Base-by-base conservation (phyloP, 2,888 invertebrate species). In the Eilema griseolum region DNA sequence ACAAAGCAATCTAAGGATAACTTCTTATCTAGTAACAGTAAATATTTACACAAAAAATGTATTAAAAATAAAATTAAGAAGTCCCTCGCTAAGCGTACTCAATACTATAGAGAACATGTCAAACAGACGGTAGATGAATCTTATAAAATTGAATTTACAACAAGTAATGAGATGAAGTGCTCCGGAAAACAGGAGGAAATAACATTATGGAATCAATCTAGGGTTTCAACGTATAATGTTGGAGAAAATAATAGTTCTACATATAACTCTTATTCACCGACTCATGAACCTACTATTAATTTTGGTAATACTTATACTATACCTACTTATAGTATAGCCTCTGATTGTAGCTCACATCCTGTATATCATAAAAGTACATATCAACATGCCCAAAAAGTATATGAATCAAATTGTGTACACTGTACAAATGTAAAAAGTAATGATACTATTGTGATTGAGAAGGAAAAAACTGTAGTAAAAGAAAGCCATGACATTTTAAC, bases 1-100 rank as follows among this genome's bases (percentile, higher is more conserved):
- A 86, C 85, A 46, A 87, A 86, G 66, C 75, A 82, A 65, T 90
- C 90, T 3, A 85, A 65, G 76, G 83, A 89, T 24, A 89, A 90
- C 69, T 89, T 90, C 71, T 33, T 77, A 23, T 57, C 70, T 23
- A 74, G 76, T 46, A 71, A 74, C 23, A 76, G 46, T 23, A 68
- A 71, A 73, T 61, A 65, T 61, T 68, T 74, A 24, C 31, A 60
- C 33, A 73, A 69, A 66, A 61, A 26, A 24, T 64, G 46, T 74
- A 67, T 33, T 76, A 56, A 56, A 77, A 41, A 59, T 37, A 65
- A 60, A 46, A 59, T 62, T 57, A 11, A 65, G n/a, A 69, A 60
- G 52, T 8, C 20, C 0, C 14, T 33, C 16, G n/a, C 57, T 56
- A 67, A 60, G 28, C 61, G 24, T 11, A 68, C 46, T 66, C 57